These are phyloP conservation scores for Parazoanthus darwini DNA, from an alignment of 92 coral and sea anemone species.

Conservation along the genomic window DNA sequence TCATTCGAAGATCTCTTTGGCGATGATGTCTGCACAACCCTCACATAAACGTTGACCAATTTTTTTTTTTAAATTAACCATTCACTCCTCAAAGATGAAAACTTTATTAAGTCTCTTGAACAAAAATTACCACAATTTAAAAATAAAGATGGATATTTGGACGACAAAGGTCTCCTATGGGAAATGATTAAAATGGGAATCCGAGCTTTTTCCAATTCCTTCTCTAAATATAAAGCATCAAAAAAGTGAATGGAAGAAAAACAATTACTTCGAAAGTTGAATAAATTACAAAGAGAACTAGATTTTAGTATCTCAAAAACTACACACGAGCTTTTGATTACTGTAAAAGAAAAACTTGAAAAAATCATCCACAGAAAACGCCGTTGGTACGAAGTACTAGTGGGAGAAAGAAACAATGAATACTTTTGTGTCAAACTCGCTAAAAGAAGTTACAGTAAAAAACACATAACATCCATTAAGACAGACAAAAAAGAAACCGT, in stretches of 20 bases:
- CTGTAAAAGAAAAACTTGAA: no score
- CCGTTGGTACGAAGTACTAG: background rate
- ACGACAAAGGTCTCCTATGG: background rate
- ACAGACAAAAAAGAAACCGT: no score
- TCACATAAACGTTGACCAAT: slow-evolving; percentile 13
- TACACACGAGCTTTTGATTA: no score
- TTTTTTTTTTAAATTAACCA: background rate
- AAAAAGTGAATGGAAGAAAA: no score
- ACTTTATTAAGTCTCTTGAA: slow-evolving; percentile 11
- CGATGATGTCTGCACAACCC: slow-evolving; percentile 15
- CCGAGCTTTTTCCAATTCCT: background rate
- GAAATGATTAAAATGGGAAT: background rate
- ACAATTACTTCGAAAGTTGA: no score
- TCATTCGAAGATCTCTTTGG: slow-evolving; percentile 17
- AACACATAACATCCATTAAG: no score
- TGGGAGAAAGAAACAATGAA: background rate
- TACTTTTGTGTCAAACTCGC: background rate
- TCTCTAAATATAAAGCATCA: no score
- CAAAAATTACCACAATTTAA: background rate
- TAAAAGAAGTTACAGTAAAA: no score
- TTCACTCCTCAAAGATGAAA: slow-evolving; percentile 10
- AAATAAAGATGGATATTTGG: background rate
- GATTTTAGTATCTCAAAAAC: no score
- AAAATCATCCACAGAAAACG: slow-evolving; percentile 4
- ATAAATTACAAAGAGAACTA: no score